These are phyloP conservation scores for Nautilus pompilius DNA, from an alignment of 1,140 invertebrate genomes.

Conservation along the genomic window DNA sequence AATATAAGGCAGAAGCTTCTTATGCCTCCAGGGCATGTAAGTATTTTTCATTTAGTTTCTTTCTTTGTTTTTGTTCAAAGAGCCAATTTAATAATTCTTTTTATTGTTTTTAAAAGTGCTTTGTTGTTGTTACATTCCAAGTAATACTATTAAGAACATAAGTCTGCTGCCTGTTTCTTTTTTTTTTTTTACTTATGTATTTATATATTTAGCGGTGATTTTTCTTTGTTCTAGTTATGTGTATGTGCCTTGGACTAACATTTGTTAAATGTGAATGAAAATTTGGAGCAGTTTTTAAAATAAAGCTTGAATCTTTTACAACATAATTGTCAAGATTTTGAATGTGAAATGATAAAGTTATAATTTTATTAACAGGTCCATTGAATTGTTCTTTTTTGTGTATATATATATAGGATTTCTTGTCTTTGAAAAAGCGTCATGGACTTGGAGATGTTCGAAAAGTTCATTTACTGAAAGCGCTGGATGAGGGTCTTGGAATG, in stretches of 20 bases:
- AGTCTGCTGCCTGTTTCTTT: background rate
- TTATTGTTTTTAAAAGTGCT: no score
- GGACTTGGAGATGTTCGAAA: constrained; percentile 56
- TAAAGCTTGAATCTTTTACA: no score
- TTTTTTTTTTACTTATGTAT: background rate
- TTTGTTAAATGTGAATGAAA: no score
- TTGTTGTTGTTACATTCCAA: no score
- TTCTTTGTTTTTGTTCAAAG: no score
- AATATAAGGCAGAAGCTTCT: constrained; percentile 55
- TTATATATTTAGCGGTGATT: no score
- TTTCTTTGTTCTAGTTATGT: no score
- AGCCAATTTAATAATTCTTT: background rate
- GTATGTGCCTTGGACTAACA: no score
- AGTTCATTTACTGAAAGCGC: constrained; percentile 62
- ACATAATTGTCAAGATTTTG: no score
- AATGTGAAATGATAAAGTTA: no score
- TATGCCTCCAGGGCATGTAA: constrained; percentile 56
- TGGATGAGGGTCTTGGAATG: constrained; percentile 74
- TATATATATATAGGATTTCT: constrained; percentile 42
- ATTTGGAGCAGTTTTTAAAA: no score
- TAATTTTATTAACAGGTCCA: background rate
- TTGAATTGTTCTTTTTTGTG: background rate
- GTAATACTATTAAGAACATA: background rate
- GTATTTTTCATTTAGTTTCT: no score
- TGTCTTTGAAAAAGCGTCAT: constrained; percentile 49